Evolutionary conservation across 2,888 invertebrate species (phyloP), one percentile per base, ranked within the genome.

Genomic region (Aelia acuminata): DNA sequence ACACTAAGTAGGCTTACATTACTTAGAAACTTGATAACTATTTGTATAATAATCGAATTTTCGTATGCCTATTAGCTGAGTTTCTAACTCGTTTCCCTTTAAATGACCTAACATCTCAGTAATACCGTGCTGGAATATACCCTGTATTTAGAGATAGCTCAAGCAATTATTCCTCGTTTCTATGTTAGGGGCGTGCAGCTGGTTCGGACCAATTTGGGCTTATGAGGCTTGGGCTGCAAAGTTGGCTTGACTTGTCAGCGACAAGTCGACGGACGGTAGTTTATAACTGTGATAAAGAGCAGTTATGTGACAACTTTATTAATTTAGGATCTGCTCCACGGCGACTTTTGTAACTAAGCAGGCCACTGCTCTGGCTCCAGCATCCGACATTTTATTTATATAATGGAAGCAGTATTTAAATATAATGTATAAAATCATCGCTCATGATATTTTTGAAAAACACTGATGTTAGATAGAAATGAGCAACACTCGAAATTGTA

Each of bases 271-370:
- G 43, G 63, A 80, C 80, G 43, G 80, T 80, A 80, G 80, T 80
- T 80, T 80, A 80, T 80, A 80, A 80, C 80, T 80, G 80, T 80
- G 80, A 43, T 47, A 80, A 80, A 80, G 80, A 43, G 80, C 80
- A 80, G 43, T 80, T 80, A 80, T 80, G 80, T 43, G 43, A 43
- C 80, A 80, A 80, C 80, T 80, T 80, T 80, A 43, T 80, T 80
- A 47, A 80, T 80, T 80, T 80, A 80, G 43, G 43, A 43, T 20
- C n/a, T 43, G 1, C 43, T 43, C 31, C 13, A 11, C n/a, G 13
- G 80, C 43, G 43, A 80, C 80, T 80, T 80, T 43, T 80, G 80
- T n/a, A 20, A 43, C 43, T 80, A n/a, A 47, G 13, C 80, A 31
- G 80, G 43, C 80, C 13, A 22, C 80, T 47, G 39, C n/a, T 4